These are phyloP conservation scores for Spea bombifrons DNA, from an alignment of 2,113 vertebrate species.

Conservation along the genomic window DNA sequence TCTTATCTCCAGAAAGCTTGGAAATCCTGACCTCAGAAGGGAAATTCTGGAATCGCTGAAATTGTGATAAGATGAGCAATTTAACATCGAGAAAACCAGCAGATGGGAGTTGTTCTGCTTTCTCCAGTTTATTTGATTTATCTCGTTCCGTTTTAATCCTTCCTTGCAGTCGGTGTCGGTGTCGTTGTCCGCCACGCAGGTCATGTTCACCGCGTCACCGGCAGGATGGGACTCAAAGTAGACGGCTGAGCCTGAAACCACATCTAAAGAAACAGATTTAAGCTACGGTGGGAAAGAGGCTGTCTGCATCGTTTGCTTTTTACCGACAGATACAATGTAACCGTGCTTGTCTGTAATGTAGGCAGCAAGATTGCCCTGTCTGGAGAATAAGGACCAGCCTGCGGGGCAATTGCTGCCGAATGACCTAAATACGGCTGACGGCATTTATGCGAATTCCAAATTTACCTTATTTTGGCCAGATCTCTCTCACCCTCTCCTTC, in stretches of 20 bases:
- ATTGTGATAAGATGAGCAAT: background rate
- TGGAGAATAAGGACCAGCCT: background rate
- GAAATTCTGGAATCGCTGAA: conserved; percentile 29
- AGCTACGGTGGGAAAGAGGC: background rate
- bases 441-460: background rate
- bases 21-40: background rate
- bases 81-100: background rate
- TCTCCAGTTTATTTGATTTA: background rate
- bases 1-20: background rate
- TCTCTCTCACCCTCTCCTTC: too few relatives aligned
- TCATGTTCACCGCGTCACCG: conserved; percentile 11
- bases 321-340: too few relatives aligned
- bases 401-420: background rate
- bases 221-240: background rate
- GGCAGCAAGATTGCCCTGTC: background rate
- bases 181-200: background rate
- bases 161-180: background rate
- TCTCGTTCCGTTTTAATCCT: background rate
- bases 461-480: too few relatives aligned
- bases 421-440: background rate
- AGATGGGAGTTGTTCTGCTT: background rate
- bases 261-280: background rate
- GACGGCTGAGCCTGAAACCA: background rate
- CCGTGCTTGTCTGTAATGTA: background rate
- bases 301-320: too few relatives aligned